phyloP scores from a whole-genome alignment of 1,140 invertebrate species.

The Aphelinus atriplicis region DNA sequence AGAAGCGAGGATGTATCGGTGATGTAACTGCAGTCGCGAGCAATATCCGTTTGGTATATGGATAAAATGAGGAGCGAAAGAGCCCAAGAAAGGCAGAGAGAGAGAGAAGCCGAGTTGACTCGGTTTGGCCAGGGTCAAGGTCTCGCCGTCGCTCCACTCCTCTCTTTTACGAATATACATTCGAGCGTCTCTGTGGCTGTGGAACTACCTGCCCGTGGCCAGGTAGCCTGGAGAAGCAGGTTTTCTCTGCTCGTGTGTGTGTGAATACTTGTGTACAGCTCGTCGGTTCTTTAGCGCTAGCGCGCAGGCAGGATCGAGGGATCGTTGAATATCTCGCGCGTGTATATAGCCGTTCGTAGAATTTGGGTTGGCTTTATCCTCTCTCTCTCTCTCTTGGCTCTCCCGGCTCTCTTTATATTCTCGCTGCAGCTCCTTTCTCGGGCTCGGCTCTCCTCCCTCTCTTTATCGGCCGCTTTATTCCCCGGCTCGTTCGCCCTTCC shows the following conservation, averaged over 20 bases:
- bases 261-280: slow-evolving; percentile 21
- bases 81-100: neutral
- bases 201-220: slow-evolving; percentile 44
- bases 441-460: neutral
- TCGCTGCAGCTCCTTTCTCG: neutral
- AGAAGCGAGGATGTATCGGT: too few species aligned
- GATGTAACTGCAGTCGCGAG: too few species aligned
- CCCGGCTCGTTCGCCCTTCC: neutral
- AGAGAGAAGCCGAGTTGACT: slow-evolving; percentile 43
- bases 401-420: neutral
- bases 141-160: slow-evolving; percentile 34
- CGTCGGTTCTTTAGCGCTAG: neutral
- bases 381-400: too few species aligned
- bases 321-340: neutral
- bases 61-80: neutral
- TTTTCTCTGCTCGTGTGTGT: slow-evolving; percentile 6
- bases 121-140: slow-evolving; percentile 55
- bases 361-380: slow-evolving; percentile 21
- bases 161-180: too few species aligned
- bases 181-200: neutral
- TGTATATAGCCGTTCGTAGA: slow-evolving; percentile 12
- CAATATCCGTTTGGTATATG: too few species aligned
- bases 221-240: slow-evolving; percentile 25
- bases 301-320: neutral
- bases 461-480: neutral